Percentiles rank a stretch among this genome's conserved stretches.
These are phyloP conservation scores for Papilio polyxenes DNA, from an alignment of 1,140 invertebrate species.

Conservation along the genomic window DNA sequence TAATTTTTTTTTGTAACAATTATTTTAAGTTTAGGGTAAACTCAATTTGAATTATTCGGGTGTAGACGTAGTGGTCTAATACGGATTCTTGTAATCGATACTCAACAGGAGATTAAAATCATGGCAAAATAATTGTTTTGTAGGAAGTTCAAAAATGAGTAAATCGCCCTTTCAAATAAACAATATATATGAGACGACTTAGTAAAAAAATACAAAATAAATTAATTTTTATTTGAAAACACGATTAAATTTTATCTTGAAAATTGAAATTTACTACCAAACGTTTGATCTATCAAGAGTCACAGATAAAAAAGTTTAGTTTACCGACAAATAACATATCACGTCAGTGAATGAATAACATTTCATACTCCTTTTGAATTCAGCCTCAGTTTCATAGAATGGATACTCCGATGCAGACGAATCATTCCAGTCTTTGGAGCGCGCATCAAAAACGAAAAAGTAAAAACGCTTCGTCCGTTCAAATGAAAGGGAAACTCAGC, in stretches of 20 bases:
- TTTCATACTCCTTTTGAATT: constrained; percentile 1
- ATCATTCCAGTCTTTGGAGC: constrained; percentile 18
- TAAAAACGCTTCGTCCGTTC: constrained; percentile 2
- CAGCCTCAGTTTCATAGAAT: not conserved
- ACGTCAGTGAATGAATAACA: not conserved
- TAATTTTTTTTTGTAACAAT: too few relatives aligned
- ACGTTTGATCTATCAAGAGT: not conserved
- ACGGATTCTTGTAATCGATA: too few relatives aligned
- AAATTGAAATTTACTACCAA: not conserved
- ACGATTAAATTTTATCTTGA: not conserved
- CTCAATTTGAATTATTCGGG: too few relatives aligned
- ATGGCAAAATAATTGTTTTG: too few relatives aligned
- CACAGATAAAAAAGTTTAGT: not conserved
- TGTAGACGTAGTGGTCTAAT: too few relatives aligned
- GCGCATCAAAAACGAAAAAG: constrained; percentile 20
- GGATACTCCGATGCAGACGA: not conserved
- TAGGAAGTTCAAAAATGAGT: too few relatives aligned
- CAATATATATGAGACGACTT: too few relatives aligned
- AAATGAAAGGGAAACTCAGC: constrained; percentile 17
- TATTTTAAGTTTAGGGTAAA: too few relatives aligned
- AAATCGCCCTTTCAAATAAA: too few relatives aligned
- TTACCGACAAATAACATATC: not conserved
- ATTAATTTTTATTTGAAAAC: not conserved
- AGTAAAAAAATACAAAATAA: not conserved
- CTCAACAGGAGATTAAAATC: too few relatives aligned